Percentiles rank a stretch among this genome's conserved stretches.
These are phyloP conservation scores for Acanthopleura granulata DNA, from an alignment of 2,888 invertebrate genomes.

Conservation along the genomic window DNA sequence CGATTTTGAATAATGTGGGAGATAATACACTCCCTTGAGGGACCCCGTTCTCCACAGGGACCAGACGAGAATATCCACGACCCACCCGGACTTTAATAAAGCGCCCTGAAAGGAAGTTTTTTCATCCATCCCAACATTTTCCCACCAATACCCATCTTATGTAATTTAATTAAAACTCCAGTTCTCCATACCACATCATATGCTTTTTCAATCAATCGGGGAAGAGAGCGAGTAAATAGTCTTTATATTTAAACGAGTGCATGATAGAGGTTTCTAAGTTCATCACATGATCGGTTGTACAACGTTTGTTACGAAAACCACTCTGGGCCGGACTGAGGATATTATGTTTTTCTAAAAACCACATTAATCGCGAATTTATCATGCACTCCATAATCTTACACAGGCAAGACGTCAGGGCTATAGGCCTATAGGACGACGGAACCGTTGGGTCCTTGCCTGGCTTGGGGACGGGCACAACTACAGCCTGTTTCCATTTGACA, in stretches of 20 bases:
- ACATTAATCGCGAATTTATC: neutral
- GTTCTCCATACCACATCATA: slow-evolving; percentile 6
- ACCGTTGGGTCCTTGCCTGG: slow-evolving; percentile 1
- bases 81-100: neutral
- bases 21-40: slow-evolving; percentile 5
- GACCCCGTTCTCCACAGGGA: neutral
- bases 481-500: neutral
- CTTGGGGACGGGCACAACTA: slow-evolving; percentile 4
- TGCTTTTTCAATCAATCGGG: slow-evolving; percentile 14
- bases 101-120: neutral
- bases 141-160: neutral
- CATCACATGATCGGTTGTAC: neutral
- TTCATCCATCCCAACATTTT: neutral
- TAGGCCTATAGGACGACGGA: slow-evolving; percentile 14
- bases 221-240: neutral
- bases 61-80: neutral
- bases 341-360: neutral
- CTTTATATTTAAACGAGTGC: neutral
- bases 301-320: neutral
- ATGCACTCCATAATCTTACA: slow-evolving; percentile 13
- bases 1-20: neutral
- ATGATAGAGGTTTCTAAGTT: neutral
- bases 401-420: neutral
- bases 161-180: neutral
- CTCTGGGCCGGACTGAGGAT: neutral